These are phyloP conservation scores for Lepus americanus DNA, from an alignment of 2,113 vertebrate genomes.

Conservation along the genomic window DNA sequence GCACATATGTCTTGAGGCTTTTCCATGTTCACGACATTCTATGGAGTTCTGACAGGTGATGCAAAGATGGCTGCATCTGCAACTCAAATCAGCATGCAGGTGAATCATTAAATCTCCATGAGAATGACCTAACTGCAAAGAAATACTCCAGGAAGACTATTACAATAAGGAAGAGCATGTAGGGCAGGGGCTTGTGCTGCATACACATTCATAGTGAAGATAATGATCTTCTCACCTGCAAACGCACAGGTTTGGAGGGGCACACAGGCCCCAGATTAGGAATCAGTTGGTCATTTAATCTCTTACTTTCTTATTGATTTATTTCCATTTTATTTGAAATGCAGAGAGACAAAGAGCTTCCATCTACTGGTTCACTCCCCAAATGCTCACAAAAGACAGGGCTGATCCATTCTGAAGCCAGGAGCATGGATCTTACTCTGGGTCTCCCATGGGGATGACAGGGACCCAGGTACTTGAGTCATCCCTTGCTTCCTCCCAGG, in stretches of 20 bases:
- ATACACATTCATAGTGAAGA: rapidly evolving
- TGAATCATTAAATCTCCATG: background rate
- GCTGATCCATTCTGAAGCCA: too few species aligned
- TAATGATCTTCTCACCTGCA: background rate
- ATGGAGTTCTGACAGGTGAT: background rate
- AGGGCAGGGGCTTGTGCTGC: background rate
- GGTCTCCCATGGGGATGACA: too few species aligned
- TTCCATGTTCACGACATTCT: background rate
- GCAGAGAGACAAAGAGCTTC: too few species aligned
- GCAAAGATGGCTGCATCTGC: background rate
- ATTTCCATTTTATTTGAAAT: too few species aligned
- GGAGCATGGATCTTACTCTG: too few species aligned
- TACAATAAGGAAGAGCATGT: background rate
- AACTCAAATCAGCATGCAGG: background rate
- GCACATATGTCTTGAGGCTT: background rate
- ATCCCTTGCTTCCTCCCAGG: too few species aligned
- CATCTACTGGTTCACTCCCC: too few species aligned
- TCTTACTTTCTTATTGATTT: too few species aligned
- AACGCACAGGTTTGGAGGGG: background rate
- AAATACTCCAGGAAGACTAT: background rate
- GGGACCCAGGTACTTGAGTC: too few species aligned
- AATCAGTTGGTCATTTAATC: background rate
- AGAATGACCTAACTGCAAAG: background rate
- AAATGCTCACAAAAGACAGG: too few species aligned
- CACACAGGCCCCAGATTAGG: background rate